Conservation (phyloP, 2,113 vertebrate species). For the Budorcas taxicolor region DNA sequence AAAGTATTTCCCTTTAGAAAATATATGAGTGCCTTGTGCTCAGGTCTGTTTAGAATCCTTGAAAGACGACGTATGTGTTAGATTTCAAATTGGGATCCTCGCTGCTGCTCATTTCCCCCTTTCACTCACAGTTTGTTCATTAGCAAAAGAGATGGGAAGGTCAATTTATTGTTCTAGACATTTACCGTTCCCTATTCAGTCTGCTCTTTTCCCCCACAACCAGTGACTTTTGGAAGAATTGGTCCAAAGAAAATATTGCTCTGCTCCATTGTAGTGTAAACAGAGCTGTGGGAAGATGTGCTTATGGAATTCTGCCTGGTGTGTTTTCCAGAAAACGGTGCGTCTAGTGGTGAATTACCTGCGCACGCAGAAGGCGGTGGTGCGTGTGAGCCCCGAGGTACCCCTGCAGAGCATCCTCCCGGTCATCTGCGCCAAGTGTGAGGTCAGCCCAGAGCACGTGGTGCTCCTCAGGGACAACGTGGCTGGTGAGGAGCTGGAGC, state of each 20-base stretch:
- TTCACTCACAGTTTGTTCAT: not conserved
- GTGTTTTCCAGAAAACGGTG: slow-evolving; percentile 87
- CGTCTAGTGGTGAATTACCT: slow-evolving; percentile 96
- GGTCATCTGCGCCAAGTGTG: slow-evolving; percentile 94
- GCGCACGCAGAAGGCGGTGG: slow-evolving; percentile 91
- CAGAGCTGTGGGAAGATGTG: rapidly evolving
- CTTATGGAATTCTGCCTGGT: not conserved
- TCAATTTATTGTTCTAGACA: rapidly evolving
- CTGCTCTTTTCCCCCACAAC: rapidly evolving
- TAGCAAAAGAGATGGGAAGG: no score
- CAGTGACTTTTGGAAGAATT: not conserved
- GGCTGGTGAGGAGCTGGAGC: slow-evolving; percentile 88
- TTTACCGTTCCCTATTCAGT: not conserved
- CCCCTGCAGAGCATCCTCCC: slow-evolving; percentile 88
- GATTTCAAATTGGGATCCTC: not conserved
- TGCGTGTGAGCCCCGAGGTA: slow-evolving; percentile 91
- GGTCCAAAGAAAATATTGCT: rapidly evolving
- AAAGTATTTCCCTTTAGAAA: not conserved
- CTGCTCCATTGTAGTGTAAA: rapidly evolving
- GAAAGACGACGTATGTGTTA: rapidly evolving
- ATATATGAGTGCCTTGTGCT: not conserved
- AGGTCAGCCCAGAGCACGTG: slow-evolving; percentile 87
- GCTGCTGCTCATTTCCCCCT: rapidly evolving
- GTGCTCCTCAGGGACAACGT: slow-evolving; percentile 87
- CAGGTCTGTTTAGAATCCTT: not conserved